Evolutionary conservation across 2,113 vertebrate species (phyloP).

Genomic region (Scatophagus argus): DNA sequence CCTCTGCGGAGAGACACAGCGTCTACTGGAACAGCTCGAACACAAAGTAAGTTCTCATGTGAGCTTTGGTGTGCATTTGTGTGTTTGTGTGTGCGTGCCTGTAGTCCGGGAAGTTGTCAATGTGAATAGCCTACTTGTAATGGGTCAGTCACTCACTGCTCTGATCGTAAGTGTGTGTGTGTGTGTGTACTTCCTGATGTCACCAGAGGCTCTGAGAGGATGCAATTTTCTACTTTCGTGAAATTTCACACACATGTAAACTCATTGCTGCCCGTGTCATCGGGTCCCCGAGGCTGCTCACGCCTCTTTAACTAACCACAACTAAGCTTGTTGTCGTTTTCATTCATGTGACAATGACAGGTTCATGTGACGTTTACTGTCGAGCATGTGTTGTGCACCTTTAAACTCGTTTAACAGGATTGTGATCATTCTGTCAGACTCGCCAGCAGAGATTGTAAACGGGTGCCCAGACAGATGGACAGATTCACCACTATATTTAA

Average conservation of each 20-base stretch:
- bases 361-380: constrained; percentile 6
- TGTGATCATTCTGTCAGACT: neutral
- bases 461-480: constrained; percentile 70
- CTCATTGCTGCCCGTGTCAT: neutral
- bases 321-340: neutral
- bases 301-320: neutral
- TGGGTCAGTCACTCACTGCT: neutral
- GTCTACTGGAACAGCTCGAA: constrained; percentile 86
- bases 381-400: neutral
- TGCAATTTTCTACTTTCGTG: neutral
- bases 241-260: constrained; percentile 1
- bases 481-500: constrained; percentile 80
- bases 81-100: neutral
- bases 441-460: constrained; percentile 26
- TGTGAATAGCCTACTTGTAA: neutral
- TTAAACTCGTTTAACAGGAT: constrained; percentile 23
- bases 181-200: neutral
- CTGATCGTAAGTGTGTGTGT: neutral
- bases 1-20: constrained; percentile 83
- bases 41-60: constrained; percentile 75
- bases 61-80: neutral
- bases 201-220: neutral
- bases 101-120: neutral
- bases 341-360: constrained; percentile 12
- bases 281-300: neutral